A percentile compares a stretch with the other conserved stretches of the same genome.
Conservation (phyloP, 2,888 invertebrate genomes). For the Temnothorax rugatulus region DNA sequence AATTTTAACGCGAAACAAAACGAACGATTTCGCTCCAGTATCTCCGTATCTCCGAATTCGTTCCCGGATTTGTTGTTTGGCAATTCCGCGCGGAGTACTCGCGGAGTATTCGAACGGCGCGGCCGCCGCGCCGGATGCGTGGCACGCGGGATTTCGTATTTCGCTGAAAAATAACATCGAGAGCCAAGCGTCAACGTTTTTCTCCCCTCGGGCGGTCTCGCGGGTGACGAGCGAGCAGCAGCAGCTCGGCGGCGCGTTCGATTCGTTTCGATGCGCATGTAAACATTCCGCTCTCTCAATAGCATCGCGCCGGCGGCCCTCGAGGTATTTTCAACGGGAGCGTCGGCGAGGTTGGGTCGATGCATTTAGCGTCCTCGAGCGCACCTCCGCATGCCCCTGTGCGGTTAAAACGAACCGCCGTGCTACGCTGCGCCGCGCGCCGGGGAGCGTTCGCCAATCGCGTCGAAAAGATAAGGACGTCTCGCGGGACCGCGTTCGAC, state of each 20-base stretch:
- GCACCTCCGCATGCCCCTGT: conserved; percentile 22
- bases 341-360: conserved; percentile 49
- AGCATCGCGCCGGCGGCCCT: conserved; percentile 54
- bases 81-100: too few relatives aligned
- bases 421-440: background rate
- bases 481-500: conserved; percentile 12
- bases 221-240: background rate
- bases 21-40: too few relatives aligned
- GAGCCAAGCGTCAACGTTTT: background rate
- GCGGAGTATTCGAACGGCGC: too few relatives aligned
- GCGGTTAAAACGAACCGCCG: conserved; percentile 31
- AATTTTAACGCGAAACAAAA: too few relatives aligned
- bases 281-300: conserved; percentile 52
- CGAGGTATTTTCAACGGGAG: conserved; percentile 57
- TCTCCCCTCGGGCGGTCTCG: background rate
- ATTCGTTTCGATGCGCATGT: conserved; percentile 54
- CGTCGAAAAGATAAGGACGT: conserved; percentile 33
- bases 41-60: too few relatives aligned
- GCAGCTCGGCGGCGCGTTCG: conserved; percentile 27
- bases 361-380: conserved; percentile 41
- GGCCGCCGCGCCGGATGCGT: too few relatives aligned
- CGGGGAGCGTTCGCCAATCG: conserved; percentile 32
- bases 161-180: background rate
- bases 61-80: too few relatives aligned
- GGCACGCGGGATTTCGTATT: too few relatives aligned